phyloP scores from a whole-genome alignment of 2,797 vertebrate species.

The Eurystomus glaucurus region DNA sequence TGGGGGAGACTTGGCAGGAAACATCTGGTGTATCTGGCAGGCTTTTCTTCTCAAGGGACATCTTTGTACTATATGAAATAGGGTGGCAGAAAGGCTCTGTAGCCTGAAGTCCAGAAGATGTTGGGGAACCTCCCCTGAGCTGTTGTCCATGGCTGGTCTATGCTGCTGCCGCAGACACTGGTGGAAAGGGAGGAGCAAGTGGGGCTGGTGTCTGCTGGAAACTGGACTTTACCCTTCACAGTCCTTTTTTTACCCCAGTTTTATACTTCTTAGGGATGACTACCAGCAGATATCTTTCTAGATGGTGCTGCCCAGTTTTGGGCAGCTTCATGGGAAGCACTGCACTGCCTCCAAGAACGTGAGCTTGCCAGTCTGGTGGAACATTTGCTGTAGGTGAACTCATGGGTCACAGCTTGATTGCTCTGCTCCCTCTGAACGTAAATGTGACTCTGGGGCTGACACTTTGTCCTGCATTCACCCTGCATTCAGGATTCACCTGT shows the following conservation, averaged over 20 bases:
- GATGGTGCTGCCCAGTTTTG: background rate
- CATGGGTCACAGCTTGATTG: background rate
- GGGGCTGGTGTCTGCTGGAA: background rate
- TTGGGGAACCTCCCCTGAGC: background rate
- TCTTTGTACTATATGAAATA: background rate
- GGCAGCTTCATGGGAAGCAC: background rate
- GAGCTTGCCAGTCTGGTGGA: background rate
- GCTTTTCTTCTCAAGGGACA: background rate
- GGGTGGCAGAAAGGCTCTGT: background rate
- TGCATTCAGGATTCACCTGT: background rate
- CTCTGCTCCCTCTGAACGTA: background rate
- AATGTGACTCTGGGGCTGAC: background rate
- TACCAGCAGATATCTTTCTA: background rate
- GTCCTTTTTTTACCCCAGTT: background rate
- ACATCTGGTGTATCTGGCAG: background rate
- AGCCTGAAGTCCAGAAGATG: fast-evolving
- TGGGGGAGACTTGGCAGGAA: background rate
- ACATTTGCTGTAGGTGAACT: background rate
- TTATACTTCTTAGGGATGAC: background rate
- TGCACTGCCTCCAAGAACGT: background rate
- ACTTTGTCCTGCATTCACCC: background rate
- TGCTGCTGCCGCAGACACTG: background rate
- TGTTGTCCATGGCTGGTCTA: fast-evolving
- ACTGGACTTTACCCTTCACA: background rate
- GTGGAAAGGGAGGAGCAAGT: background rate